Evolutionary conservation across 2,113 vertebrate genomes (phyloP).

Genomic region (Cyanoderma ruficeps): DNA sequence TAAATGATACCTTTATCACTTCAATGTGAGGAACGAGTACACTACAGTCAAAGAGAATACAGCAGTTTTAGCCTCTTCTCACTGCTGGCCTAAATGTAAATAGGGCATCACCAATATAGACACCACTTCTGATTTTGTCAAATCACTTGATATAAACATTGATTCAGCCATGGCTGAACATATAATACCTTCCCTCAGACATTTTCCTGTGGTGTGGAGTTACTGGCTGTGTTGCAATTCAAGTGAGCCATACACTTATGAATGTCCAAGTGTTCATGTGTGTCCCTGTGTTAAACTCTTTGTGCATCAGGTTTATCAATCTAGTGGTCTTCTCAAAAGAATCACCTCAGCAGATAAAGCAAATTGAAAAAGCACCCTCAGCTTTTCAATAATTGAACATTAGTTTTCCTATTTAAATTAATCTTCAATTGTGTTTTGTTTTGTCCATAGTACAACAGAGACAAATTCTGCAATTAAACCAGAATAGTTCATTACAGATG

Average conservation of each 20-base stretch:
- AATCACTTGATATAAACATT: constrained; percentile 62
- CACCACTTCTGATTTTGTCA: neutral
- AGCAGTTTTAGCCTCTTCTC: neutral
- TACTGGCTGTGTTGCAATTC: constrained; percentile 62
- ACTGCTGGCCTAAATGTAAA: neutral
- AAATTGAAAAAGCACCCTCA: constrained; percentile 67
- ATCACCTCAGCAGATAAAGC: constrained; percentile 61
- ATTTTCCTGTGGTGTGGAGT: constrained; percentile 53
- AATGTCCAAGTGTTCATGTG: constrained; percentile 32
- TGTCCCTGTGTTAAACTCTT: constrained; percentile 58
- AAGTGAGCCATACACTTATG: neutral
- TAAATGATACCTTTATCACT: neutral
- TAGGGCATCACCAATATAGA: neutral
- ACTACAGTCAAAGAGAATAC: neutral
- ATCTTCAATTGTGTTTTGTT: constrained; percentile 62
- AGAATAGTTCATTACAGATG: constrained; percentile 66
- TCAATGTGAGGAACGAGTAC: neutral
- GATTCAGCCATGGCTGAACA: constrained; percentile 37
- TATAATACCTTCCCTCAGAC: neutral
- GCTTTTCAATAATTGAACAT: constrained; percentile 49
- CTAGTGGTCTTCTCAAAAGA: constrained; percentile 66
- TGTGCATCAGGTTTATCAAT: constrained; percentile 55
- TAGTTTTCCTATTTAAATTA: constrained; percentile 68
- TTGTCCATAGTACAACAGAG: constrained; percentile 64
- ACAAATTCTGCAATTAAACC: constrained; percentile 61